These are phyloP conservation scores for Buteo buteo DNA, from an alignment of 2,113 vertebrate genomes.

Conservation along the genomic window DNA sequence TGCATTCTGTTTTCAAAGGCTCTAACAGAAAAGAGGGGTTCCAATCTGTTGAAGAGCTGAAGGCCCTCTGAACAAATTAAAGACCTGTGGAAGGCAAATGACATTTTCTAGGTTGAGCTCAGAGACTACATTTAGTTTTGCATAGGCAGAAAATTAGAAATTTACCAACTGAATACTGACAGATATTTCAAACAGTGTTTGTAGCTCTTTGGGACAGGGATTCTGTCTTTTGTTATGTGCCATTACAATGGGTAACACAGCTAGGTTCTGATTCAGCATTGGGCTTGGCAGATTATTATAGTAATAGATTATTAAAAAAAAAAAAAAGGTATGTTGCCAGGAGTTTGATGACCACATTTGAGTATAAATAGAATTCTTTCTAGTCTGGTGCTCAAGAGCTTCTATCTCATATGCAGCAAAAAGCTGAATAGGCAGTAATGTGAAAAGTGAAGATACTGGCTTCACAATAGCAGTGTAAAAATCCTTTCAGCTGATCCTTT, in stretches of 20 bases:
- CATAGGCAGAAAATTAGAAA: background rate
- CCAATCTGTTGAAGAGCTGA: background rate
- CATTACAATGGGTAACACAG: background rate
- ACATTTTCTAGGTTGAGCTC: background rate
- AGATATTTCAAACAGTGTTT: background rate
- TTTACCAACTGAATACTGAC: background rate
- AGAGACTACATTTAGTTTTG: background rate
- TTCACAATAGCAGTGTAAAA: background rate
- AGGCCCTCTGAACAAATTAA: background rate
- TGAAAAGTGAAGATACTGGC: background rate
- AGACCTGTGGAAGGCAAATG: background rate
- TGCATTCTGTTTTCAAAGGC: background rate
- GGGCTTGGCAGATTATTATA: background rate
- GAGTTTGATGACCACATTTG: background rate
- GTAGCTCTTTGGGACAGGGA: background rate
- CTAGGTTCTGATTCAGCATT: background rate
- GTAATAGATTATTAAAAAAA: background rate
- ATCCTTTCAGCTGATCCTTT: background rate
- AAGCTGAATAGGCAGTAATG: background rate
- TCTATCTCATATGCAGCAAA: background rate
- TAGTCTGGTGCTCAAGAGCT: background rate
- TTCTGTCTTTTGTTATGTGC: background rate
- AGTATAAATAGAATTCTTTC: constrained; percentile 4
- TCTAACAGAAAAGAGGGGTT: background rate
- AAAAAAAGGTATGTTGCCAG: background rate